These are phyloP conservation scores for Pelosia muscerda DNA, from an alignment of 2,888 invertebrate species.

Conservation along the genomic window DNA sequence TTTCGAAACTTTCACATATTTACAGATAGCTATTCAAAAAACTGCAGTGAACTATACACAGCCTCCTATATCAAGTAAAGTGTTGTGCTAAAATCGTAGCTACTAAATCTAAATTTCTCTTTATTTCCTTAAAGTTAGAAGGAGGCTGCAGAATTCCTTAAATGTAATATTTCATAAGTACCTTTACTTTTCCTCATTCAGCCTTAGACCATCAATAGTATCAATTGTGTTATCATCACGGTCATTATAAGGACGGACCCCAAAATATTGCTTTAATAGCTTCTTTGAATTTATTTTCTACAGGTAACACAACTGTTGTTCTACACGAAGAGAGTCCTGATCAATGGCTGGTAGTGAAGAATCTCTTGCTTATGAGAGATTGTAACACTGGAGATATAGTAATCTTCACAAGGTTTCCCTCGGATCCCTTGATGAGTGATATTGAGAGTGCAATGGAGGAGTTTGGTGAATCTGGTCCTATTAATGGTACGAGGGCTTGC, in stretches of 20 bases:
- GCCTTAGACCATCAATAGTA: not conserved
- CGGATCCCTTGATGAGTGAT: slow-evolving; percentile 14
- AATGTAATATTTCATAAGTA: too few species aligned
- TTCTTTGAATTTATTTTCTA: slow-evolving; percentile 1
- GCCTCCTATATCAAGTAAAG: too few species aligned
- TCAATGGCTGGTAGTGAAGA: slow-evolving; percentile 61
- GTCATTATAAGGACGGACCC: not conserved
- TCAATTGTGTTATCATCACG: too few species aligned
- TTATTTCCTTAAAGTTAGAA: not conserved
- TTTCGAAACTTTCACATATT: not conserved
- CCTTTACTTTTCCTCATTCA: not conserved
- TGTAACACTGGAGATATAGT: slow-evolving; percentile 58
- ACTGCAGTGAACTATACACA: not conserved
- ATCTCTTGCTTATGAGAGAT: slow-evolving; percentile 66
- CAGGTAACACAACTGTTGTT: slow-evolving; percentile 46
- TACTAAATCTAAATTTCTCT: not conserved
- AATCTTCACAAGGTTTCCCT: slow-evolving; percentile 55
- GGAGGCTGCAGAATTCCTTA: not conserved
- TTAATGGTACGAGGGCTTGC: slow-evolving; percentile 19
- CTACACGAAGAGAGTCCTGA: slow-evolving; percentile 55
- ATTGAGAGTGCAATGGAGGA: slow-evolving; percentile 10
- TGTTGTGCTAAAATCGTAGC: too few species aligned
- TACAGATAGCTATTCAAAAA: not conserved
- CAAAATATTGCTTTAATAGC: slow-evolving; percentile 9
- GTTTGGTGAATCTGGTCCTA: slow-evolving; percentile 15